Percentiles rank a stretch among this genome's conserved stretches.
Conservation (phyloP, 2,888 invertebrate genomes). For the Hyppa rectilinea region DNA sequence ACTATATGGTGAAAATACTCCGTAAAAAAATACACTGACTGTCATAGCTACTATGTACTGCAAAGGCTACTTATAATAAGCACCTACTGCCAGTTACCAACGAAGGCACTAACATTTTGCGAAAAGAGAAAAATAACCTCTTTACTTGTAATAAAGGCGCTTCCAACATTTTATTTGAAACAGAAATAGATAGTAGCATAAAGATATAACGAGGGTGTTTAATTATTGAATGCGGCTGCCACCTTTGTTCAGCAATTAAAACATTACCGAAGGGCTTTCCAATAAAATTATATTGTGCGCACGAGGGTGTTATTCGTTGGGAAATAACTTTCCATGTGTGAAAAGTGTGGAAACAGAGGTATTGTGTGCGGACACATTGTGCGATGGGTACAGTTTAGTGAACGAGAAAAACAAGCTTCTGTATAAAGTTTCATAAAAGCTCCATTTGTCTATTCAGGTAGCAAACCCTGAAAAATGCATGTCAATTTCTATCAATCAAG, state of each 20-base stretch:
- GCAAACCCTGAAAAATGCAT: neutral
- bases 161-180: conserved; percentile 15
- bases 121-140: neutral
- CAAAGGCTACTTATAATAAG: neutral
- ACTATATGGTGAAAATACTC: neutral
- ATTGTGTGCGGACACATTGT: neutral
- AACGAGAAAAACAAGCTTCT: neutral
- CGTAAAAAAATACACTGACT: neutral
- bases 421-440: neutral
- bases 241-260: conserved; percentile 60
- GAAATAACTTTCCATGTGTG: conserved; percentile 46
- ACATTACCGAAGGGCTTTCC: conserved; percentile 55
- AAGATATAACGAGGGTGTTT: conserved; percentile 31
- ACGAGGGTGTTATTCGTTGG: conserved; percentile 54
- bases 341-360: conserved; percentile 49
- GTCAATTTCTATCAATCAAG: neutral
- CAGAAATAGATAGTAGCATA: conserved; percentile 10
- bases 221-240: conserved; percentile 47
- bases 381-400: neutral
- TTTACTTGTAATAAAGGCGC: conserved; percentile 5
- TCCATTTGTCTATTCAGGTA: neutral
- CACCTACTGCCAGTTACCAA: neutral
- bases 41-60: neutral
- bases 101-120: neutral
- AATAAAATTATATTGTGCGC: conserved; percentile 63